phyloP scores from a whole-genome alignment of 2,888 invertebrate species.

The Mimas tiliae region DNA sequence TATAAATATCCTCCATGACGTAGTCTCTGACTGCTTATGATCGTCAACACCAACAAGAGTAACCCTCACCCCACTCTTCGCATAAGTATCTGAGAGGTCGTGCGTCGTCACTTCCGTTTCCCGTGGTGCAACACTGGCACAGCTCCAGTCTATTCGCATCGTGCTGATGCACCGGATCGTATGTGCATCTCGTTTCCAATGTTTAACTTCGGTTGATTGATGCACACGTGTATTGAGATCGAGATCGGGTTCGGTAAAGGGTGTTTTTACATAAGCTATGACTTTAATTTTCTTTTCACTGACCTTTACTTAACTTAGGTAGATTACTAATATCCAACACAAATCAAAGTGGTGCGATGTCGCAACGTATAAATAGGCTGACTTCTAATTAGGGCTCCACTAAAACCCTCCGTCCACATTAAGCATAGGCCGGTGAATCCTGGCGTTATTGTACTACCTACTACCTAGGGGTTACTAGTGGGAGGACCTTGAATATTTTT shows the following conservation, averaged over 20 bases:
- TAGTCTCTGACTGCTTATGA: background rate
- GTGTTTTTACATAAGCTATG: background rate
- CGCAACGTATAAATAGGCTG: too few relatives aligned
- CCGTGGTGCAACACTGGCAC: conserved; percentile 54
- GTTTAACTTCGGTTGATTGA: background rate
- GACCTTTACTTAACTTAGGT: too few relatives aligned
- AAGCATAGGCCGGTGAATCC: too few relatives aligned
- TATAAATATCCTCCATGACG: too few relatives aligned
- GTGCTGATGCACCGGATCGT: conserved; percentile 29
- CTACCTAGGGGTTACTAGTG: too few relatives aligned
- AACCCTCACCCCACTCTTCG: background rate
- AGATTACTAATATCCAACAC: too few relatives aligned
- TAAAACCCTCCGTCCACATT: too few relatives aligned
- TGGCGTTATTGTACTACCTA: too few relatives aligned
- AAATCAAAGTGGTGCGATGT: too few relatives aligned
- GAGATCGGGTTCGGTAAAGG: too few relatives aligned
- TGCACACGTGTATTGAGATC: background rate
- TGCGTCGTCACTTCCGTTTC: conserved; percentile 63
- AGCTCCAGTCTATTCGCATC: conserved; percentile 63
- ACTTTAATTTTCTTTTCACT: background rate
- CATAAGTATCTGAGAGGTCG: background rate
- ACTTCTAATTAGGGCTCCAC: too few relatives aligned
- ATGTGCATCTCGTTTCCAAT: conserved; percentile 28
- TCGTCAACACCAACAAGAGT: background rate
- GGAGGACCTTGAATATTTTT: too few relatives aligned